Base-by-base conservation (phyloP, 1,140 invertebrate genomes). In the Calycopis cecrops region DNA sequence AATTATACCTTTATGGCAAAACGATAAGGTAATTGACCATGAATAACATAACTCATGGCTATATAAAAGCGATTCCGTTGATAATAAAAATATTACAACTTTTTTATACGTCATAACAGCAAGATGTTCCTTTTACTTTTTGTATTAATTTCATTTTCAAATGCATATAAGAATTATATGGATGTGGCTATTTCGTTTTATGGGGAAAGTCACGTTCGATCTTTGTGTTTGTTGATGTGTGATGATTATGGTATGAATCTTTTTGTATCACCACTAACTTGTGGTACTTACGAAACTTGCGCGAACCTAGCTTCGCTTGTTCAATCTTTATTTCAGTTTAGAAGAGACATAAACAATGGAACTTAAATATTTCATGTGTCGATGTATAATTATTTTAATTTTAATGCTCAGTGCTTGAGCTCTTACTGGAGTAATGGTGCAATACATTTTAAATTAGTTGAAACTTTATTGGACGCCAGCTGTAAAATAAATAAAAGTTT, bases 161-260 rank as follows among this genome's bases (percentile, higher is more conserved):
- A 17, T 14, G 40, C 12, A 14, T 17, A 4, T 28, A 28, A 28
- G 6, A 28, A 28, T 14, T 44, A 16, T 16, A 44, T 44, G 7
- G 40, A 14, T 14, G 16, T 17, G 40, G 40, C 40, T 9, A 44
- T 16, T 44, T 16, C 40, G 40, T 44, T 44, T 44, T 44, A 44
- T 9, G 12, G 9, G 4, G 14, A 14, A 6, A 28, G 21, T 28
- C 21, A 28, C 10, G 14, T 44, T 44, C 14, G 7, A 44, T 16
- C 0, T 44, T 44, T 44, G 16, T 44, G 40, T 10, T 9, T 44
- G 12, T 44, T 44, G 40, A 44, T 16, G 40, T 44, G 40, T 44
- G 40, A 44, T 9, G 14, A 17, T 44, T 16, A 14, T 9, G 17
- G 40, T 44, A 9, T 16, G 40, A 14, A 16, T 16, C 6, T 44